Evolutionary conservation across 1,140 invertebrate species (phyloP), one percentile per base, ranked within the genome.

Genomic region (Saccostrea echinata): DNA sequence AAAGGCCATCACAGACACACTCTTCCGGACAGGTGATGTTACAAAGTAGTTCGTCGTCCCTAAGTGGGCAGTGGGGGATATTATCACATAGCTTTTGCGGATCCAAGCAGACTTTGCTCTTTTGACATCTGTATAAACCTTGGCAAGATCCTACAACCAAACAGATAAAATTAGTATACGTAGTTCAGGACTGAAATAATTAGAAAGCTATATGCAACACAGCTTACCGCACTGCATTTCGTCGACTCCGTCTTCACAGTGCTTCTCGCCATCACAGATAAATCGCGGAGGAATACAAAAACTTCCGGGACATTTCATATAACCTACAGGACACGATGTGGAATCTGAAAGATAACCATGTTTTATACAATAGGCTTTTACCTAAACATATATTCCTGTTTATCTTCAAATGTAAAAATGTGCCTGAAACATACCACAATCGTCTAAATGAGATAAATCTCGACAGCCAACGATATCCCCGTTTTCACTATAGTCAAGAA

Each of bases 161-260:
- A 76, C 11, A 21, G 55, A 13, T 3, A 3, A 18, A 61, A 61
- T 61, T 0, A n/a, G n/a, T n/a, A n/a, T n/a, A n/a, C n/a, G n/a
- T n/a, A n/a, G n/a, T n/a, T n/a, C n/a, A n/a, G n/a, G n/a, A n/a
- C n/a, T n/a, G n/a, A n/a, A n/a, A n/a, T n/a, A 43, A 43, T 43
- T 43, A 43, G 43, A 43, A 43, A 43, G 43, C 43, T 43, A 9
- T 61, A 21, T 61, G 21, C 18, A 6, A 18, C 21, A n/a, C 18
- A 61, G 51, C 51, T 89, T 87, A 88, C 88, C 86, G 86, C 91
- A 92, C 21, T 84, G 82, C 6, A 30, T 27, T 86, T 95, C 94
- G 30, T 95, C 93, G 43, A 91, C 90, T 4, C 90, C 91, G 57
- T 93, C 93, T 27, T 90, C 90, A 92, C 97, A 97, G 61, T 93